Evolutionary conservation across 2,888 invertebrate species (phyloP).

Genomic region (Alloplasta piceator): DNA sequence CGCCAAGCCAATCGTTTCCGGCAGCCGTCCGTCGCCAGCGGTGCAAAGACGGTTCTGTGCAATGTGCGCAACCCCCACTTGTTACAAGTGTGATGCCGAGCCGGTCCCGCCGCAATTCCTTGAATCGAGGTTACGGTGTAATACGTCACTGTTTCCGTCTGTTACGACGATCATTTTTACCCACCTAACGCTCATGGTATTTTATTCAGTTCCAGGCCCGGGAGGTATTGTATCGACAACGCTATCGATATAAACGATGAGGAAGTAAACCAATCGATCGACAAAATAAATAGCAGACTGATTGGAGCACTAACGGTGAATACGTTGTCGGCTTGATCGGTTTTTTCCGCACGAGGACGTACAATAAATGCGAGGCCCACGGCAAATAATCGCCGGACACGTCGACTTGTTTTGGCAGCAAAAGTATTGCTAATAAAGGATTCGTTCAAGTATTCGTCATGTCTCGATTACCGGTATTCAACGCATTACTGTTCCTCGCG

Average conservation of each 20-base stretch:
- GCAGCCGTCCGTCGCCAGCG: background rate
- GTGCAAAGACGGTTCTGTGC: too few relatives aligned
- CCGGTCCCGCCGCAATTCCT: background rate
- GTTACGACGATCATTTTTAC: constrained; percentile 21
- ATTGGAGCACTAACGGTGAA: background rate
- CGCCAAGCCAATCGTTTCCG: too few relatives aligned
- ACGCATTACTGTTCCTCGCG: constrained; percentile 37
- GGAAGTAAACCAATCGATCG: background rate
- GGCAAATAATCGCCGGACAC: background rate
- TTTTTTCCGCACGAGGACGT: constrained; percentile 22
- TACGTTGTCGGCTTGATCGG: constrained; percentile 6
- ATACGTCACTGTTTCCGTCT: background rate
- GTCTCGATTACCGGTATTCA: constrained; percentile 42
- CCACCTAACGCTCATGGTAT: background rate
- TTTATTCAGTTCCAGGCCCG: constrained; percentile 49
- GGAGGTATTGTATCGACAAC: constrained; percentile 19
- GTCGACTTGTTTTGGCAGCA: constrained; percentile 12
- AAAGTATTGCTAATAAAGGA: background rate
- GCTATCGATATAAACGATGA: constrained; percentile 44
- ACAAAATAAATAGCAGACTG: constrained; percentile 2
- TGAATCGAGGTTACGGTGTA: too few relatives aligned
- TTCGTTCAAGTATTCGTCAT: constrained; percentile 50
- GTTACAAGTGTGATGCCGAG: too few relatives aligned
- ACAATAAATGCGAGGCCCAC: constrained; percentile 21
- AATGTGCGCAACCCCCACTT: too few relatives aligned